Evolutionary conservation across 2,113 vertebrate genomes (phyloP).

Genomic region (Tyto alba): DNA sequence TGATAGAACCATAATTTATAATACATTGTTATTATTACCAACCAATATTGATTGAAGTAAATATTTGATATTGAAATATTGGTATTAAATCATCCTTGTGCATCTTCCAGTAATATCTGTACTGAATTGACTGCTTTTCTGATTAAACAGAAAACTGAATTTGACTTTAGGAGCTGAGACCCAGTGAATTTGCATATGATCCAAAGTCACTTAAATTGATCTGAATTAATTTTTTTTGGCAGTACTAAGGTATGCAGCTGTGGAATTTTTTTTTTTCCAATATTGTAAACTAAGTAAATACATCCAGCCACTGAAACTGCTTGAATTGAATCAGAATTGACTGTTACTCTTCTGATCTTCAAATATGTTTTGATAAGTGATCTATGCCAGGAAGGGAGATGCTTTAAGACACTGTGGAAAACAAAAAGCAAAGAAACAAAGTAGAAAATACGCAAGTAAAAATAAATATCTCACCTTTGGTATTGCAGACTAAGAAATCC

Average conservation of each 20-base stretch:
- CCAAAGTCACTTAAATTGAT: neutral
- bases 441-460: neutral
- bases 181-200: neutral
- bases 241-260: neutral
- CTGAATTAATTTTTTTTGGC: neutral
- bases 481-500: neutral
- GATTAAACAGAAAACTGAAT: neutral
- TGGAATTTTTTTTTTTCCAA: neutral
- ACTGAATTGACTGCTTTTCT: neutral
- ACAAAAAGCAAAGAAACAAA: neutral
- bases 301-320: neutral
- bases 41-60: neutral
- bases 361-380: slow-evolving; percentile 11
- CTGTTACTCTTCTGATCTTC: neutral
- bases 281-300: neutral
- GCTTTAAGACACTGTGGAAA: neutral
- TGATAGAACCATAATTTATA: neutral
- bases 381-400: neutral
- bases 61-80: neutral
- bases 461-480: neutral
- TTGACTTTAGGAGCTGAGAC: neutral
- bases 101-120: neutral
- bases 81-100: neutral
- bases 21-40: neutral
- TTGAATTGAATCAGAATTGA: neutral